These are phyloP conservation scores for Collichthys lucidus DNA, from an alignment of 2,113 vertebrate genomes.

Conservation along the genomic window DNA sequence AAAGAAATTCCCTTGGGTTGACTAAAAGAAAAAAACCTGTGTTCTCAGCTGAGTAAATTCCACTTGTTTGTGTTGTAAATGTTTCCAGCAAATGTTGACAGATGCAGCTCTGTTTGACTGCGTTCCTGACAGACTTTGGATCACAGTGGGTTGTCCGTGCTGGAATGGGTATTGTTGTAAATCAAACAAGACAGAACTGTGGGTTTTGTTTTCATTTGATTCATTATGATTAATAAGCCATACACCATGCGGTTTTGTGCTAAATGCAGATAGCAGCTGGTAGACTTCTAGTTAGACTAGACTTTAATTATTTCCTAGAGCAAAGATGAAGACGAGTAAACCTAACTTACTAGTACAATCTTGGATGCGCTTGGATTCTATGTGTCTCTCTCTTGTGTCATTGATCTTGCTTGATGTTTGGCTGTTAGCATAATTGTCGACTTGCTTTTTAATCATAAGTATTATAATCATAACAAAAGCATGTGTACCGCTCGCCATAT, in stretches of 20 bases:
- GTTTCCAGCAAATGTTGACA: slow-evolving; percentile 45
- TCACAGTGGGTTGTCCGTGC: slow-evolving; percentile 43
- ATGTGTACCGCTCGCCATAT: too few species aligned
- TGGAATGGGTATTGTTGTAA: slow-evolving; percentile 47
- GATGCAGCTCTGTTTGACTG: slow-evolving; percentile 59
- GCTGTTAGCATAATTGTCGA: too few species aligned
- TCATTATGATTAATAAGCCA: slow-evolving; percentile 54
- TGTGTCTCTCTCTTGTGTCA: too few species aligned
- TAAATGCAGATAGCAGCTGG: slow-evolving; percentile 45
- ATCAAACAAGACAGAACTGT: slow-evolving; percentile 57
- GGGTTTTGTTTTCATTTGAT: slow-evolving; percentile 57
- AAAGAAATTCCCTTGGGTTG: neutral
- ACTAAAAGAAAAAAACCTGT: neutral
- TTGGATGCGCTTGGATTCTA: neutral
- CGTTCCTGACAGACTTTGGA: slow-evolving; percentile 46
- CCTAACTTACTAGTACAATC: neutral
- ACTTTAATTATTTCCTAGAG: slow-evolving; percentile 13
- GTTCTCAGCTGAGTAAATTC: slow-evolving; percentile 5
- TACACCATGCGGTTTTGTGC: slow-evolving; percentile 5
- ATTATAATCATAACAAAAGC: too few species aligned
- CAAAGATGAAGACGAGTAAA: slow-evolving; percentile 18
- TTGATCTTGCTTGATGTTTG: too few species aligned
- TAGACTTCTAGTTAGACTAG: slow-evolving; percentile 35
- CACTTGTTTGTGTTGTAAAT: slow-evolving; percentile 17
- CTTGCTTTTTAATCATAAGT: too few species aligned